Evolutionary conservation across 2,888 invertebrate species (phyloP).

Genomic region (Exocentrus adspersus): DNA sequence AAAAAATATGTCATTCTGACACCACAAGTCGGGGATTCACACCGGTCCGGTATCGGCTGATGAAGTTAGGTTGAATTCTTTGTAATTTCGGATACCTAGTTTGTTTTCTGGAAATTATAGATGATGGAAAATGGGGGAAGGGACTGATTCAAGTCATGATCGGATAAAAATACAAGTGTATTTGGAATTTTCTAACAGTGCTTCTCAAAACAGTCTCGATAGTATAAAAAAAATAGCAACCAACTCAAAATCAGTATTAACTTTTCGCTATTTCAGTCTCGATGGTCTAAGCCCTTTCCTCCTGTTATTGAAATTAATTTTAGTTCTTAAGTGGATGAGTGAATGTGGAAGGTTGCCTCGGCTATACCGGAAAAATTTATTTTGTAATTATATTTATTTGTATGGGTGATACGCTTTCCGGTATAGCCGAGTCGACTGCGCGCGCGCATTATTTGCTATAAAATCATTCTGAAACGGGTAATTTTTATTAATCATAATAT

Average conservation of each 20-base stretch:
- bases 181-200: no score
- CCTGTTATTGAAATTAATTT: not conserved
- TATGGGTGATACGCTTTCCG: constrained; percentile 46
- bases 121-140: no score
- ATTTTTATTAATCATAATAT: constrained; percentile 40
- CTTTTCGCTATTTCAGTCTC: no score
- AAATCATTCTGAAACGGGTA: constrained; percentile 41
- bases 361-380: constrained; percentile 37
- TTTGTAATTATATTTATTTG: constrained; percentile 47
- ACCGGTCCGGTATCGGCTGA: not conserved
- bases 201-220: no score
- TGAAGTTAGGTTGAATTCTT: constrained; percentile 23
- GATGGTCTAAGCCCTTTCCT: not conserved
- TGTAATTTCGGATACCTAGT: constrained; percentile 14
- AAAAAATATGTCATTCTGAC: not conserved
- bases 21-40: not conserved
- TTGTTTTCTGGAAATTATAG: constrained; percentile 3
- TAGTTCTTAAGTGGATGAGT: constrained; percentile 28
- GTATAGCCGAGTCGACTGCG: constrained; percentile 37
- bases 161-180: no score
- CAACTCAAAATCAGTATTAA: no score
- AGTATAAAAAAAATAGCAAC: no score
- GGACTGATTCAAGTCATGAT: no score
- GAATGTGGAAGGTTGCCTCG: constrained; percentile 32
- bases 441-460: constrained; percentile 24